phyloP scores from a whole-genome alignment of 2,113 vertebrate species.

The Epinephelus cyanopodus region DNA sequence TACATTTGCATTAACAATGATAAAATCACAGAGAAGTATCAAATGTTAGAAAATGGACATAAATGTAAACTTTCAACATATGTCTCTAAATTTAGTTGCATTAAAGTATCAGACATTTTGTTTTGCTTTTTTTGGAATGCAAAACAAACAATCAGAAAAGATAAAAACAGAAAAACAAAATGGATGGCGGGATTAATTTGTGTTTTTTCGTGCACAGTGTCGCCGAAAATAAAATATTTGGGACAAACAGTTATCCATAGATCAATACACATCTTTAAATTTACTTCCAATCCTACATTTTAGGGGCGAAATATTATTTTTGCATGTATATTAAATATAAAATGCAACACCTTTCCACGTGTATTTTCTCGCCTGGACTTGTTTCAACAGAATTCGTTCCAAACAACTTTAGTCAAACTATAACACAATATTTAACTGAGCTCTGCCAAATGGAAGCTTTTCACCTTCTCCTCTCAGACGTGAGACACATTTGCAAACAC shows the following conservation, averaged over 20 bases:
- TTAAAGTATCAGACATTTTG: background rate
- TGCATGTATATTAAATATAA: background rate
- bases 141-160: background rate
- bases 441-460: background rate
- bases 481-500: conserved; percentile 24
- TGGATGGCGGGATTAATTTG: too few species aligned
- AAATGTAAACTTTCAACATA: background rate
- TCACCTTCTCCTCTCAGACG: conserved; percentile 4
- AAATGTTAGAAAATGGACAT: background rate
- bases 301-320: background rate
- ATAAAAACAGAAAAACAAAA: too few species aligned
- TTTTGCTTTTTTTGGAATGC: background rate
- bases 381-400: background rate
- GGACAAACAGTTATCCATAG: too few species aligned
- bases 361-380: background rate
- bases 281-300: background rate
- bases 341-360: background rate
- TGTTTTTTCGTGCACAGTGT: too few species aligned
- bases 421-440: background rate
- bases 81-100: background rate
- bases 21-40: background rate
- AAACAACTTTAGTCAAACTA: background rate
- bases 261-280: background rate
- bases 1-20: background rate
- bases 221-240: too few species aligned